These are phyloP conservation scores for Holothuria scabra DNA, from an alignment of 53 echinoderm and acorn worm genomes.

Conservation along the genomic window DNA sequence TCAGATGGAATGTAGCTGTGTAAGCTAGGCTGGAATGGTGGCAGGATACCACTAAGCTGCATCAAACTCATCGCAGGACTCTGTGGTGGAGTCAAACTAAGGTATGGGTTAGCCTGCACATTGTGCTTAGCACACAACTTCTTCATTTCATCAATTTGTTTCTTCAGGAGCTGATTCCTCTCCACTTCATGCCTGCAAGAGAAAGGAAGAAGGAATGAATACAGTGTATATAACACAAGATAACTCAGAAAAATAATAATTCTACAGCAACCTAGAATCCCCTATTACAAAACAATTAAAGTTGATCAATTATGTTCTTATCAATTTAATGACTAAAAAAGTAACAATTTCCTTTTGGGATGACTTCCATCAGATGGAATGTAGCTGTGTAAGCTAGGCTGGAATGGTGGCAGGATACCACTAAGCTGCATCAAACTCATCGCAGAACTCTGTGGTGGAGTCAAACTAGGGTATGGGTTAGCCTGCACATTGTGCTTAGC, in stretches of 20 bases:
- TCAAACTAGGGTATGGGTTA: constrained; percentile 37
- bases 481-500: constrained; percentile 22
- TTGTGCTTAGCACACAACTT: constrained; percentile 43
- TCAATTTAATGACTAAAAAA: too few relatives aligned
- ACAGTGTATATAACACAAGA: too few relatives aligned
- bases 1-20: constrained; percentile 35
- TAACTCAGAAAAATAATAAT: too few relatives aligned
- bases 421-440: constrained; percentile 30
- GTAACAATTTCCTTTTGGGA: too few relatives aligned
- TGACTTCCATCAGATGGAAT: constrained; percentile 39
- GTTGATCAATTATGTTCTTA: too few relatives aligned
- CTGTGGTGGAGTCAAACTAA: constrained; percentile 35
- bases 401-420: constrained; percentile 36
- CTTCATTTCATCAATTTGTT: constrained; percentile 64
- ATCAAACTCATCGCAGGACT: constrained; percentile 33
- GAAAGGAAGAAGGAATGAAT: too few relatives aligned
- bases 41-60: constrained; percentile 34
- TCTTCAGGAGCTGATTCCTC: constrained; percentile 46
- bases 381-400: constrained; percentile 20
- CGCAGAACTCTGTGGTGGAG: constrained; percentile 41
- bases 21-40: constrained; percentile 31
- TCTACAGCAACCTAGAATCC: too few relatives aligned
- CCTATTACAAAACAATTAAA: too few relatives aligned
- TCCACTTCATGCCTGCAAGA: constrained; percentile 68
- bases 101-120: constrained; percentile 39